Evolutionary conservation across 2,888 invertebrate species (phyloP), one percentile per base, ranked within the genome.

Genomic region (Brachynemurus nebulosus): DNA sequence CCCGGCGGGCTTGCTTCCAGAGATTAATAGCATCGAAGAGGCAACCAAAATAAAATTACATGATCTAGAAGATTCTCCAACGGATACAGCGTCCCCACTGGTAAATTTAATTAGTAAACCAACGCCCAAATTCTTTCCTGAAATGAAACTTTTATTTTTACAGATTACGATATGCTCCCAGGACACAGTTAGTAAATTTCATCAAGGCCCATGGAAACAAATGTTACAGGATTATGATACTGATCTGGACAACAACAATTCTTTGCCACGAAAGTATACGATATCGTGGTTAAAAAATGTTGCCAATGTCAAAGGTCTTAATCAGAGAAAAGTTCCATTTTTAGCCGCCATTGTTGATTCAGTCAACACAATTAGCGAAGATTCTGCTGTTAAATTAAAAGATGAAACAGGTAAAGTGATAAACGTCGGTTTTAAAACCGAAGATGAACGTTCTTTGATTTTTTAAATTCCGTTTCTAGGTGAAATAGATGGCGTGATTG

Each of bases 251-350:
- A 6, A n/a, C 16, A 14, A 14, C 11, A 5, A 8, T 4, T 19
- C 37, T 2, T 37, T 37, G 12, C 37, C 37, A 19, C 11, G 20
- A 37, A 37, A 37, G 12, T 37, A 19, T 37, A 37, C 37, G 9
- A 37, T 37, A 20, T 37, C 37, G 4, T 37, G 37, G 37, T 21
- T 37, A 19, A 37, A 37, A 37, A 12, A 48, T 18, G 53, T 53
- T 30, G 55, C 55, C 1, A 45, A 44, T 18, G 43, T 42, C 11
- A 56, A 55, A 37, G 51, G 55, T 44, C 47, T 58, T 20, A 50
- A 53, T 8, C 55, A 56, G 40, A 54, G 56, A 35, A 59, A 59
- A 48, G 57, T 55, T 2, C 61, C 62, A 5, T 61, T 61, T 53
- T 50, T 62, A 44, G 60, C 57, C 11, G 59, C 58, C 12, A 45